A percentile compares a stretch with the other conserved stretches of the same genome.
phyloP scores from a whole-genome alignment of 2,797 vertebrate genomes.

The Hoplostethus mediterraneus region DNA sequence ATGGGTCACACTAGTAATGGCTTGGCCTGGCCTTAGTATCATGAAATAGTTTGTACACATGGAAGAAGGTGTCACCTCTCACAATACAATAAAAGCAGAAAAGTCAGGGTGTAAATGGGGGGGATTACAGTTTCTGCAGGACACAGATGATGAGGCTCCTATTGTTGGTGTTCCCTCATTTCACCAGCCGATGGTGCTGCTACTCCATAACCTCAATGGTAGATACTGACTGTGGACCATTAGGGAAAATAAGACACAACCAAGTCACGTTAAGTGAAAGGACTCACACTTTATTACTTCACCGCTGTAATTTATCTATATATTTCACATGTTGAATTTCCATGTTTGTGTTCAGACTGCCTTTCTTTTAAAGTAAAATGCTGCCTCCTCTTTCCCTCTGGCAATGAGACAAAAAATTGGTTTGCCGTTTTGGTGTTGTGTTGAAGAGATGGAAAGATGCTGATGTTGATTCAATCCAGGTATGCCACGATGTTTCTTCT shows the following conservation, averaged over 20 bases:
- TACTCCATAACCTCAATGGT: slow-evolving; percentile 25
- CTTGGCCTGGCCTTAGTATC: neutral
- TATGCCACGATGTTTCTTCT: neutral
- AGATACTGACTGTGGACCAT: slow-evolving; percentile 23
- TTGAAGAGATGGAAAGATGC: neutral
- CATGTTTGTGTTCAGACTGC: slow-evolving; percentile 8
- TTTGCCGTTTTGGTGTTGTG: neutral
- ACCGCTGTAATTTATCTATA: slow-evolving; percentile 16
- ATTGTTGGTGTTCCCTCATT: slow-evolving; percentile 25
- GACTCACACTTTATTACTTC: slow-evolving; percentile 10
- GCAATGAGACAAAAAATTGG: neutral
- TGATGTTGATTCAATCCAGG: neutral
- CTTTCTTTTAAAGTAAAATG: slow-evolving; percentile 35
- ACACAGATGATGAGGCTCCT: neutral
- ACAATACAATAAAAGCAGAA: neutral
- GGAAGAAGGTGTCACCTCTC: slow-evolving; percentile 5
- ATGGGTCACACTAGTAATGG: slow-evolving; percentile 4
- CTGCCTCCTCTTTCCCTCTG: slow-evolving; percentile 24
- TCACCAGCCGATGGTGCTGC: slow-evolving; percentile 72
- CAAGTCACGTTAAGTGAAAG: slow-evolving; percentile 16
- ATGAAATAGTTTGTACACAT: neutral
- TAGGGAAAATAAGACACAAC: slow-evolving; percentile 26
- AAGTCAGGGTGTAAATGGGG: neutral
- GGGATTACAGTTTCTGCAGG: neutral
- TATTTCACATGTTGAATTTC: slow-evolving; percentile 1